Base-by-base conservation (phyloP, 2,888 invertebrate species). In the Apamea anceps region DNA sequence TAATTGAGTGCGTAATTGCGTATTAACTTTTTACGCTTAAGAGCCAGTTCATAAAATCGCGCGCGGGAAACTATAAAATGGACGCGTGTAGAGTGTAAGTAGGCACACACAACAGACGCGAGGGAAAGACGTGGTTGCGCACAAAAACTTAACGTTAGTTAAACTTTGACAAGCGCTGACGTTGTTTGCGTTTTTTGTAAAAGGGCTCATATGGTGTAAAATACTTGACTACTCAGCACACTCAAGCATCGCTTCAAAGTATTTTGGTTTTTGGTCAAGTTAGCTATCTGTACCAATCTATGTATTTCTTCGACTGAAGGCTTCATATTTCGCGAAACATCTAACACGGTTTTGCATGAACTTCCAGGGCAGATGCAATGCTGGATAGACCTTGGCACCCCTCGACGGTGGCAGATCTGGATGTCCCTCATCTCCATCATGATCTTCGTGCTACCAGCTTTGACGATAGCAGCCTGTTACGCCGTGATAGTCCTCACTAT, bases 401-500 rank as follows among this genome's bases (percentile, higher is more conserved):
- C 98, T 0, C 97, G 97, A 93, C 97, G 98, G 76, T 99, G 99
- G 99, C 98, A 98, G 95, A 97, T 99, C 77, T 99, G 99, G 97
- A 98, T 99, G 98, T 98, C 98, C 0, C 93, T 98, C 45, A 98
- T 99, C 10, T 98, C 99, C 2, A 95, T 98, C 60, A 98, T 98
- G 84, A 97, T 99, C 62, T 99, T 99, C 95, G 98, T 99, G 75
- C 96, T 99, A 48, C 99, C 99, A 0, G 98, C 99, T 0, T 92
- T 99, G 77, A 98, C 99, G 88, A 99, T 99, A 84, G 98, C 98
- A 7, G 98, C 98, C 7, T 99, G 99, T 94, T 99, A 99, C 94
- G 98, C 98, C 15, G 98, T 99, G 90, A 99, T 99, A 90, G 99
- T 99, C 2, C 97, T 98, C 91, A 99, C 99, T 15, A 99, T 99